Evolutionary conservation across 2,888 invertebrate species (phyloP).

Genomic region (Meganola albula): DNA sequence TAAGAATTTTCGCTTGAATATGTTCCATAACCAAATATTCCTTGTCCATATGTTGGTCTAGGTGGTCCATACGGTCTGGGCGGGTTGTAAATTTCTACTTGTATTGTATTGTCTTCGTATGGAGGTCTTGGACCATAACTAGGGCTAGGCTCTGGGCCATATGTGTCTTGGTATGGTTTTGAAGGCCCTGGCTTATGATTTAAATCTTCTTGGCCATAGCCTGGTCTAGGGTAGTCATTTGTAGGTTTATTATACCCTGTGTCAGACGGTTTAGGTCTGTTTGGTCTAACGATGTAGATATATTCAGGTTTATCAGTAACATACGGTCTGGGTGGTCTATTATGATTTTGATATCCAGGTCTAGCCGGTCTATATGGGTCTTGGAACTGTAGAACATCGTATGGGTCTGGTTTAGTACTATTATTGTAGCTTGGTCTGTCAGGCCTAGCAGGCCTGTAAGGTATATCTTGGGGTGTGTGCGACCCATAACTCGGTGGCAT

Average conservation of each 20-base stretch:
- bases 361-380: conserved; percentile 25
- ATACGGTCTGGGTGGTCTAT: conserved; percentile 31
- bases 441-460: conserved; percentile 40
- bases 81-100: conserved; percentile 61
- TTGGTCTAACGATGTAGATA: conserved; percentile 55
- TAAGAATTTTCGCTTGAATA: conserved; percentile 42
- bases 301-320: conserved; percentile 52
- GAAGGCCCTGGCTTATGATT: conserved; percentile 31
- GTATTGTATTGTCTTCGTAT: conserved; percentile 50
- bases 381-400: conserved; percentile 54
- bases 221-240: conserved; percentile 19
- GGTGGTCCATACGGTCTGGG: conserved; percentile 50
- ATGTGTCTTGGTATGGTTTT: conserved; percentile 31
- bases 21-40: conserved; percentile 42
- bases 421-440: conserved; percentile 22
- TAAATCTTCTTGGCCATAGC: conserved; percentile 11
- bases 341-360: conserved; percentile 30
- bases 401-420: conserved; percentile 33
- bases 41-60: conserved; percentile 37
- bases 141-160: conserved; percentile 27
- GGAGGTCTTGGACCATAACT: conserved; percentile 54
- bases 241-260: conserved; percentile 20
- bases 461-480: conserved; percentile 52
- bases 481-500: conserved; percentile 54
- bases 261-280: conserved; percentile 40